Percentiles rank a stretch among this genome's conserved stretches.
Conservation (phyloP, 2,888 invertebrate species). For the Cephalotes varians region DNA sequence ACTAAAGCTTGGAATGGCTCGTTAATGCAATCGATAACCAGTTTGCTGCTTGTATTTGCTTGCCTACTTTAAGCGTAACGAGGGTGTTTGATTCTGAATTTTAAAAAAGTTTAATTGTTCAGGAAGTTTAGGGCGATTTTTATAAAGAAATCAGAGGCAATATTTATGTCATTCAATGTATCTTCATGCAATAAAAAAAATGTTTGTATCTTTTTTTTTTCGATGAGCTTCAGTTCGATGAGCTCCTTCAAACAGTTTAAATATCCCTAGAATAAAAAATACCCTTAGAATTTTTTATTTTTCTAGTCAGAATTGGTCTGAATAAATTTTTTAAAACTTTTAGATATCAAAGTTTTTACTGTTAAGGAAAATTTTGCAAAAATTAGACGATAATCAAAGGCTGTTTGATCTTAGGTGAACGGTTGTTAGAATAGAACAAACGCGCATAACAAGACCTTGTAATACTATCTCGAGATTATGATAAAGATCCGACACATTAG, state of each 20-base stretch:
- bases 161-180: neutral
- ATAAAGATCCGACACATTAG: constrained; percentile 6
- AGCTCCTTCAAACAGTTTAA: neutral
- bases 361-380: neutral
- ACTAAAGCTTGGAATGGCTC: constrained; percentile 24
- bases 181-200: neutral
- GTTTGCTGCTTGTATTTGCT: constrained; percentile 6
- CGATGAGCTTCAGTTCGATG: neutral
- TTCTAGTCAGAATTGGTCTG: neutral
- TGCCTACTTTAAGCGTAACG: neutral
- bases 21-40: constrained; percentile 12
- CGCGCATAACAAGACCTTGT: constrained; percentile 1
- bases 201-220: neutral
- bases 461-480: constrained; percentile 3
- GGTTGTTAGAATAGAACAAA: neutral
- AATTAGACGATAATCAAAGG: neutral
- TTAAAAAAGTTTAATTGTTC: neutral
- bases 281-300: neutral
- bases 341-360: neutral
- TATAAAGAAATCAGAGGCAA: neutral
- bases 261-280: too few relatives aligned
- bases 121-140: neutral
- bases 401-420: neutral
- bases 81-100: neutral
- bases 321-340: neutral